Base-by-base conservation (phyloP, 92 coral and sea anemone species). In the Palythoa grandiflora region DNA sequence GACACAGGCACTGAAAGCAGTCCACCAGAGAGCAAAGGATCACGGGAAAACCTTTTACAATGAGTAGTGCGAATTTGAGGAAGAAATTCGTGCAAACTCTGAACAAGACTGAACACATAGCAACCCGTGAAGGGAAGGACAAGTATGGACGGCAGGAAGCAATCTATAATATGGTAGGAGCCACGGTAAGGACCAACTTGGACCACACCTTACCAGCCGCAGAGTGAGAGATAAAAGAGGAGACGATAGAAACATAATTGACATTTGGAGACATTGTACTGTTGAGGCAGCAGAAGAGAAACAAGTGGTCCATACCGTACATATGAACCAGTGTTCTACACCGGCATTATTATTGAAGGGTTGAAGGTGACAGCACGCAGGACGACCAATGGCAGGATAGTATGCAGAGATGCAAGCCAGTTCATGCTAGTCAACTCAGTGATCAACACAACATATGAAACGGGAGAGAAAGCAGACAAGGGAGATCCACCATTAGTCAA, bases 31-130 rank as follows among this genome's bases (percentile, higher is more conserved):
- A 28, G 28, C 28, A 28, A 28, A 28, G 28, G 28, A 28, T 28
- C 28, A 28, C 28, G 28, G 55, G 55, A 11, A 6, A 52, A 52
- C 55, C 55, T 52, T 52, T 52, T 6, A 52, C 55, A 52, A 11
- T 52, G 55, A 28, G 28, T 28, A 28, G 28, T 28, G 28, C 28
- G 28, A 28, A 28, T 28, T 28, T 28, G 89, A 57, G 93, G 15
- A 89, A 93, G 73, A 85, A 87, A 47, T 91, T 91, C 87, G 86
- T 91, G 96, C 89, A 79, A 83, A 77, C 85, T 9, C 75, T 93
- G 80, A 94, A 94, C 87, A 94, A 91, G 78, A 94, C 90, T 13
- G 92, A 94, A 75, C 91, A 78, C 20, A 94, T 88, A 11, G 92
- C 93, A 38, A 75, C 52, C 79, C 92, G 89, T 38, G 85, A 93